Conservation (phyloP, 2,797 vertebrate genomes). For the Oryzias sinensis region DNA sequence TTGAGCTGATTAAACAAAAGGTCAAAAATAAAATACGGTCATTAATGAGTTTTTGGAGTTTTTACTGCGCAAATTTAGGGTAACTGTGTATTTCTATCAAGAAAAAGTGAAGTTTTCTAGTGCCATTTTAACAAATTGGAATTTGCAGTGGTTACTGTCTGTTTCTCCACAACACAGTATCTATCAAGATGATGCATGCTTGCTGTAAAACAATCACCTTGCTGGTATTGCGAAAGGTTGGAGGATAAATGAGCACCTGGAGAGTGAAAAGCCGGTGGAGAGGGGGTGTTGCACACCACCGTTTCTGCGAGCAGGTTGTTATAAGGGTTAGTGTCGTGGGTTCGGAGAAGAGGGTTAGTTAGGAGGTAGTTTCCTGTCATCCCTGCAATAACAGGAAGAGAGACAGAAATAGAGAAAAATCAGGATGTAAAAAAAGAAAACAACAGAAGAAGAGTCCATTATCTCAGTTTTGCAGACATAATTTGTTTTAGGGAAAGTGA, state of each 20-base stretch:
- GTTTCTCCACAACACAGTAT: slow-evolving; percentile 2
- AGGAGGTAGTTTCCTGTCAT: slow-evolving; percentile 99
- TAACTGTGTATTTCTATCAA: too few species aligned
- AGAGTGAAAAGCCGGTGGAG: slow-evolving; percentile 98
- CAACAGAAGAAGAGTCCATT: slow-evolving; percentile 27
- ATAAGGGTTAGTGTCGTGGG: slow-evolving; percentile 99
- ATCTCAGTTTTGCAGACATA: too few species aligned
- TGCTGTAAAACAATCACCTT: slow-evolving; percentile 33
- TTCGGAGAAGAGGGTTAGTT: slow-evolving; percentile 99
- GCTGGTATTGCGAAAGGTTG: slow-evolving; percentile 21
- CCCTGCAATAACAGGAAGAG: slow-evolving; percentile 90
- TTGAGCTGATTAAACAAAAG: slow-evolving; percentile 2
- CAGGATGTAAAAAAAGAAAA: slow-evolving; percentile 26
- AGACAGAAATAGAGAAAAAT: slow-evolving; percentile 75
- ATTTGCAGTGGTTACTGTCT: neutral
- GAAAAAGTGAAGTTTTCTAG: too few species aligned
- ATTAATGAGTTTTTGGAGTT: too few species aligned
- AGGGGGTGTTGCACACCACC: slow-evolving; percentile 98
- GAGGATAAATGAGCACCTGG: slow-evolving; percentile 85
- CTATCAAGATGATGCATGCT: slow-evolving; percentile 22
- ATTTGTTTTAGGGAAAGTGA: slow-evolving; percentile 28
- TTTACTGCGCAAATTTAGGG: too few species aligned
- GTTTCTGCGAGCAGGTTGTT: slow-evolving; percentile 99
- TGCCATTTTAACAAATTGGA: neutral
- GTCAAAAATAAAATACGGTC: too few species aligned